These are phyloP conservation scores for Melanostoma scalare DNA, from an alignment of 2,888 invertebrate species.

Conservation along the genomic window DNA sequence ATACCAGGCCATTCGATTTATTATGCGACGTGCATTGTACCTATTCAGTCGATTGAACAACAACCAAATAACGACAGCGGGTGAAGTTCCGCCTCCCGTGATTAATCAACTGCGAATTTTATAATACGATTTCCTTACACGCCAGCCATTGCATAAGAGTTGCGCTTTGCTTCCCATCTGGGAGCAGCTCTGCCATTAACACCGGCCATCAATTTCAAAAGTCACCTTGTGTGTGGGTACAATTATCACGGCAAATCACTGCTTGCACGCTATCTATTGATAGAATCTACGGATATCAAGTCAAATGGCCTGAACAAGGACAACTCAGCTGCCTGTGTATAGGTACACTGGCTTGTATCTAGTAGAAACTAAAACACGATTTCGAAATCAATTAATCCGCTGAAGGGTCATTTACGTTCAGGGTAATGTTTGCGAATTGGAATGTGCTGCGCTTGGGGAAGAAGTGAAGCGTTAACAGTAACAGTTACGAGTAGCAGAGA, in stretches of 20 bases:
- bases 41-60: conserved; percentile 39
- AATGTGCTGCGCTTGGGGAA: conserved; percentile 22
- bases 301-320: conserved; percentile 10
- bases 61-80: conserved; percentile 26
- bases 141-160: conserved; percentile 33
- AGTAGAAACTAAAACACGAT: conserved; percentile 14
- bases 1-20: conserved; percentile 12
- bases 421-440: conserved; percentile 25
- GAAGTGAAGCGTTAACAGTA: neutral
- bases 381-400: conserved; percentile 55
- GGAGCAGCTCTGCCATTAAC: conserved; percentile 22
- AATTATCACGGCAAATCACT: conserved; percentile 43
- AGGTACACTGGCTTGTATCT: neutral
- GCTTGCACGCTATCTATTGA: conserved; percentile 36
- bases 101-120: conserved; percentile 56
- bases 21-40: conserved; percentile 27
- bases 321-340: neutral
- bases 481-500: neutral
- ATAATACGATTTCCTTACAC: conserved; percentile 49
- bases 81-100: conserved; percentile 17
- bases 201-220: conserved; percentile 40
- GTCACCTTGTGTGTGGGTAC: conserved; percentile 28
- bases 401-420: conserved; percentile 45
- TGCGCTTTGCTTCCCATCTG: conserved; percentile 14
- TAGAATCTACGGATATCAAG: conserved; percentile 27